A percentile compares a stretch with the other conserved stretches of the same genome.
phyloP scores from a whole-genome alignment of 2,888 invertebrate species.

The Dasypogon diadema region DNA sequence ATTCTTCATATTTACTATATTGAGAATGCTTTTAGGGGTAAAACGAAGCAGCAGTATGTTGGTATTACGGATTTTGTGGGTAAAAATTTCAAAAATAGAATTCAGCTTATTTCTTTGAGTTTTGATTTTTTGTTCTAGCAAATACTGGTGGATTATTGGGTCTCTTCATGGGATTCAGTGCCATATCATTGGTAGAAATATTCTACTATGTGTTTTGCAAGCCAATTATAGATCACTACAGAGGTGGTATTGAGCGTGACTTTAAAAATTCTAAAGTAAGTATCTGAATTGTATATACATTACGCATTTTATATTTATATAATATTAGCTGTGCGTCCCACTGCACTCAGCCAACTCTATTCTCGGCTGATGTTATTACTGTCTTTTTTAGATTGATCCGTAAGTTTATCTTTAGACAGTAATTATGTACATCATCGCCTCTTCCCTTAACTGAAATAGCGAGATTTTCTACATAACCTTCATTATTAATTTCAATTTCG shows the following conservation, averaged over 20 bases:
- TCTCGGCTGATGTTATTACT: too few relatives aligned
- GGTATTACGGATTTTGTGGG: slow-evolving; percentile 87
- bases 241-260: neutral
- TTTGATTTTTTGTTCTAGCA: slow-evolving; percentile 70
- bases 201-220: slow-evolving; percentile 71
- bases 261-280: neutral
- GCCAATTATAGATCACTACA: neutral
- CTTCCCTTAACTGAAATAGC: too few relatives aligned
- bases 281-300: neutral
- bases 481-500: too few relatives aligned
- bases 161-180: slow-evolving; percentile 84
- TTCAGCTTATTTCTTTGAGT: too few relatives aligned
- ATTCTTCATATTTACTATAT: slow-evolving; percentile 81
- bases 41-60: slow-evolving; percentile 82
- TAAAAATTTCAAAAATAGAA: slow-evolving; percentile 72
- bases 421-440: too few relatives aligned
- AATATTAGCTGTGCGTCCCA: too few relatives aligned
- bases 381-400: too few relatives aligned
- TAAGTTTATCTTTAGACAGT: too few relatives aligned
- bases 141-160: slow-evolving; percentile 84
- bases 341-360: too few relatives aligned
- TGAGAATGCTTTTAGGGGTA: slow-evolving; percentile 77
- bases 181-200: slow-evolving; percentile 80
- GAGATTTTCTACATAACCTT: too few relatives aligned
- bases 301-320: too few relatives aligned